Evolutionary conservation across 1,140 invertebrate genomes (phyloP).

Genomic region (Aphelinus certus): DNA sequence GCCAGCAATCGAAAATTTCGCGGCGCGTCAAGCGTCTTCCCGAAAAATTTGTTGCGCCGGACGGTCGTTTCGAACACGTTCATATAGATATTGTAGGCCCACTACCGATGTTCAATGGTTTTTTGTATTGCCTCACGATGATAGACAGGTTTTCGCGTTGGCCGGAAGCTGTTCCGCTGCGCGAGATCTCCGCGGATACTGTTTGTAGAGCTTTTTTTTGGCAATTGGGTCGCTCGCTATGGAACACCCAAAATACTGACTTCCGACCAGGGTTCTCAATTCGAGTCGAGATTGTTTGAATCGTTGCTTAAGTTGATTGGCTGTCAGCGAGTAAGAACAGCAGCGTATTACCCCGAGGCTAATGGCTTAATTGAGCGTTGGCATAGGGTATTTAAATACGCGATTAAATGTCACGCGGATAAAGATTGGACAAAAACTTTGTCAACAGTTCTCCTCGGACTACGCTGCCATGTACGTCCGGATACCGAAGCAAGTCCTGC

Average conservation of each 20-base stretch:
- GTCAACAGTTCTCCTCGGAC: background rate
- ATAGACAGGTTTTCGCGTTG: conserved; percentile 20
- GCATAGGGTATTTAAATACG: conserved; percentile 54
- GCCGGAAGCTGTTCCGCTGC: conserved; percentile 18
- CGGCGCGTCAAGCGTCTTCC: conserved; percentile 22
- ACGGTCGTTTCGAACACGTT: conserved; percentile 31
- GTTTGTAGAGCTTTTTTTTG: background rate
- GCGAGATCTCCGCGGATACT: background rate
- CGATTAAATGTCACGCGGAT: conserved; percentile 34
- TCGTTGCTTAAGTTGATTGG: background rate
- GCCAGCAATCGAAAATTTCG: conserved; percentile 34
- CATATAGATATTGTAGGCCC: conserved; percentile 29
- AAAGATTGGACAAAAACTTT: background rate
- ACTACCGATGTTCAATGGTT: background rate
- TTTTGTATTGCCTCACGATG: conserved; percentile 1
- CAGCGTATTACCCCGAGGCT: conserved; percentile 54
- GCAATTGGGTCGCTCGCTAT: background rate
- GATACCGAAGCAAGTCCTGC: background rate
- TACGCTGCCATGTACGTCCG: background rate
- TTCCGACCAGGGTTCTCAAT: conserved; percentile 19
- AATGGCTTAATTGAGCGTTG: conserved; percentile 56
- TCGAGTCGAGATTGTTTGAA: conserved; percentile 22
- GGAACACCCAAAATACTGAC: background rate
- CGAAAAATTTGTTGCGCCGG: conserved; percentile 6
- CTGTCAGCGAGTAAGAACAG: conserved; percentile 40